These are phyloP conservation scores for Eutrigla gurnardus DNA, from an alignment of 2,797 vertebrate genomes.

Conservation along the genomic window DNA sequence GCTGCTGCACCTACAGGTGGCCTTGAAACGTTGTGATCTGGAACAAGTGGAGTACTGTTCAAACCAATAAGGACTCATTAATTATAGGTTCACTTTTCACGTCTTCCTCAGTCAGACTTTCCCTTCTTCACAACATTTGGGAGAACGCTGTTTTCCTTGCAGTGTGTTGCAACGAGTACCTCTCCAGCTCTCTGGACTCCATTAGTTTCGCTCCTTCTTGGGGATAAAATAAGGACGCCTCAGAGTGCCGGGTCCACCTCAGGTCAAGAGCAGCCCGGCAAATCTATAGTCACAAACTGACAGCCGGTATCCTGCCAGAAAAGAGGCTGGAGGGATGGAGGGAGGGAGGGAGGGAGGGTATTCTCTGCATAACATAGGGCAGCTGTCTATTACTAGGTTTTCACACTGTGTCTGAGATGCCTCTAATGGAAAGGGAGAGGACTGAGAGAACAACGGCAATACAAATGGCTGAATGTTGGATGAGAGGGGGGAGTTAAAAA, in stretches of 20 bases:
- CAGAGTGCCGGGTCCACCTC: constrained; percentile 57
- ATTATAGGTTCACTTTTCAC: constrained; percentile 25
- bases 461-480: constrained; percentile 15
- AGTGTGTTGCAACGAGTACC: constrained; percentile 16
- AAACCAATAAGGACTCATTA: background rate
- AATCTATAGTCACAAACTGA: constrained; percentile 67
- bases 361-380: constrained; percentile 40
- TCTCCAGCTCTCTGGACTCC: constrained; percentile 38
- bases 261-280: constrained; percentile 65
- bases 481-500: constrained; percentile 4
- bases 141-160: constrained; percentile 18
- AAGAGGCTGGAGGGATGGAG: constrained; percentile 42
- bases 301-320: constrained; percentile 69
- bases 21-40: constrained; percentile 4
- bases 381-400: constrained; percentile 76
- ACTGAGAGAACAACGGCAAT: constrained; percentile 34
- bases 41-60: background rate
- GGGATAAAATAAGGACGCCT: constrained; percentile 53
- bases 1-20: background rate
- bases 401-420: constrained; percentile 59
- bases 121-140: constrained; percentile 16
- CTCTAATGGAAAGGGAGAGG: constrained; percentile 43
- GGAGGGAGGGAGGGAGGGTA: constrained; percentile 14
- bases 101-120: constrained; percentile 7
- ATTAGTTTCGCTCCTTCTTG: constrained; percentile 63